Percentiles rank a stretch among this genome's conserved stretches.
These are phyloP conservation scores for Vulpes lagopus DNA, from an alignment of 2,113 vertebrate species.

Conservation along the genomic window DNA sequence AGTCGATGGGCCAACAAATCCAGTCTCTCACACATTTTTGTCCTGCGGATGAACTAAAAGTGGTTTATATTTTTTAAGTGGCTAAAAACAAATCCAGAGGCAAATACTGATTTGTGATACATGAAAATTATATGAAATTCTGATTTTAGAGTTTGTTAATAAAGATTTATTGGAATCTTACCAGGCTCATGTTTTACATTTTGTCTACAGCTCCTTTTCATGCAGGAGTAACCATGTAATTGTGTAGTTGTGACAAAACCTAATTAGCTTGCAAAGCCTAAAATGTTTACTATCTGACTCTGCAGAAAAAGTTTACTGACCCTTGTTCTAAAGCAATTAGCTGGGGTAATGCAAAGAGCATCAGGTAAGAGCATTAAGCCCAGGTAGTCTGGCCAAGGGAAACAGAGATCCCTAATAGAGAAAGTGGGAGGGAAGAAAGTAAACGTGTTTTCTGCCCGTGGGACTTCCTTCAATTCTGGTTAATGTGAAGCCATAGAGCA, in stretches of 20 bases:
- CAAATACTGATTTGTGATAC: background rate
- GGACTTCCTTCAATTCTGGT: background rate
- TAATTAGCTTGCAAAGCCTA: background rate
- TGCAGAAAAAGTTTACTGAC: background rate
- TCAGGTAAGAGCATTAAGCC: background rate
- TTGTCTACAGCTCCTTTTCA: background rate
- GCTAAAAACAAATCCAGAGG: background rate
- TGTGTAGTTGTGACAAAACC: background rate
- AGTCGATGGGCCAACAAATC: background rate
- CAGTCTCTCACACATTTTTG: background rate
- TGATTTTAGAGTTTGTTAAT: background rate
- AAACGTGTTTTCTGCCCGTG: background rate
- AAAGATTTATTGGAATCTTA: background rate
- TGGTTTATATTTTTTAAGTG: background rate
- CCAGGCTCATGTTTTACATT: background rate
- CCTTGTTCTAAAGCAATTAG: background rate
- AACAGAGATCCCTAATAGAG: background rate
- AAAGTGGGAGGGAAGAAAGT: background rate
- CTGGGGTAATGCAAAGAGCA: background rate
- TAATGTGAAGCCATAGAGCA: constrained; percentile 12
- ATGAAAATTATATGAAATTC: background rate
- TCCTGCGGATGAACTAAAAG: background rate
- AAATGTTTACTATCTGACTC: background rate
- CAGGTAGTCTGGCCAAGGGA: background rate
- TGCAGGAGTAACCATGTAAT: background rate